Evolutionary conservation across 1,140 invertebrate species (phyloP).

Genomic region (Heliconius himera): DNA sequence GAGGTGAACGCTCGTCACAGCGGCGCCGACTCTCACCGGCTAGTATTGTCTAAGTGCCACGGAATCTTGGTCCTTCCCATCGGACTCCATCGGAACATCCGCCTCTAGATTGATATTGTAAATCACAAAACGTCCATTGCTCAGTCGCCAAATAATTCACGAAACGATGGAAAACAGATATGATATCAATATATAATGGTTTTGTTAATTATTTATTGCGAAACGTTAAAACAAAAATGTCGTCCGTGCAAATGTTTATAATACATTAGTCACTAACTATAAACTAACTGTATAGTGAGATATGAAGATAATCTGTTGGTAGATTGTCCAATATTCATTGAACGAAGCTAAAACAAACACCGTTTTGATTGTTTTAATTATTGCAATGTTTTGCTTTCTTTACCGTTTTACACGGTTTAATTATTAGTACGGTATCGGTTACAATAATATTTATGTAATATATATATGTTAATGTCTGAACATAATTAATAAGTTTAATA

Average conservation of each 20-base stretch:
- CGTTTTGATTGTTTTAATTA: slow-evolving; percentile 17
- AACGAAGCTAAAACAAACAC: slow-evolving; percentile 5
- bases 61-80: slow-evolving; percentile 79
- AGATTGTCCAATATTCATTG: background rate
- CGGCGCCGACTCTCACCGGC: slow-evolving; percentile 78
- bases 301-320: background rate
- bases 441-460: background rate
- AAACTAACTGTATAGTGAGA: slow-evolving; percentile 20
- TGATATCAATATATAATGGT: slow-evolving; percentile 29
- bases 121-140: slow-evolving; percentile 67
- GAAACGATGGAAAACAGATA: slow-evolving; percentile 40
- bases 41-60: slow-evolving; percentile 79
- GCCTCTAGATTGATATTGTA: slow-evolving; percentile 58
- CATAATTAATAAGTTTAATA: background rate
- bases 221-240: slow-evolving; percentile 5
- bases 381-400: background rate
- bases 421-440: background rate
- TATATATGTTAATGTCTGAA: background rate
- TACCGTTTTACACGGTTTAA: background rate
- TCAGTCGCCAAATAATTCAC: slow-evolving; percentile 38
- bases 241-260: slow-evolving; percentile 5
- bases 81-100: slow-evolving; percentile 75
- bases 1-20: slow-evolving; percentile 79
- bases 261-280: background rate
- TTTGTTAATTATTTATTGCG: slow-evolving; percentile 16